phyloP scores from a whole-genome alignment of 2,113 vertebrate species.

The Thoracochromis brauschi region DNA sequence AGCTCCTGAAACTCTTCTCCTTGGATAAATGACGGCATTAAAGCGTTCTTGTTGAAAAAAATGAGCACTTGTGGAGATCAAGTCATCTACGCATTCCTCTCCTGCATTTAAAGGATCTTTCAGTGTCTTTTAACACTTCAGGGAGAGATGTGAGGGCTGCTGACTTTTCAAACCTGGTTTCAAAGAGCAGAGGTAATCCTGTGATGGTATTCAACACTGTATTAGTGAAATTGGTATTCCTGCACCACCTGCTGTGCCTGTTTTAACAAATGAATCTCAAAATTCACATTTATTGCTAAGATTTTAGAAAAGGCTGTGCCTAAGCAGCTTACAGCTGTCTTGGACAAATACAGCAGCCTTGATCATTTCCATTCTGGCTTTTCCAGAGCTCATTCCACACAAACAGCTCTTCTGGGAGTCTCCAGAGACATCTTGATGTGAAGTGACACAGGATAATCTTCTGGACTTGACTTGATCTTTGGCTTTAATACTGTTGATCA shows the following conservation, averaged over 20 bases:
- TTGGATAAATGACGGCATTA: not conserved
- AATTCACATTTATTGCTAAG: not conserved
- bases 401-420: not conserved
- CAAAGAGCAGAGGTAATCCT: not conserved
- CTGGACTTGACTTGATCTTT: not conserved
- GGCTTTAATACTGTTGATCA: not conserved
- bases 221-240: not conserved
- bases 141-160: not conserved
- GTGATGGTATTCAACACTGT: not conserved
- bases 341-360: not conserved
- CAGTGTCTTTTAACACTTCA: not conserved
- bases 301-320: not conserved
- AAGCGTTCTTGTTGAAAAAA: not conserved
- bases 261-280: not conserved
- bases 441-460: not conserved
- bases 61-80: not conserved
- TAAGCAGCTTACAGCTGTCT: not conserved
- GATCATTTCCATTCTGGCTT: not conserved
- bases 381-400: not conserved
- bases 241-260: fast-evolving
- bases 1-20: not conserved
- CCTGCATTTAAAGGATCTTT: not conserved
- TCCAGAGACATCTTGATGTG: not conserved
- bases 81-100: fast-evolving
- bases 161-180: not conserved